Evolutionary conservation across 2,888 invertebrate species (phyloP).

Genomic region (Ennomos fuscantarius): DNA sequence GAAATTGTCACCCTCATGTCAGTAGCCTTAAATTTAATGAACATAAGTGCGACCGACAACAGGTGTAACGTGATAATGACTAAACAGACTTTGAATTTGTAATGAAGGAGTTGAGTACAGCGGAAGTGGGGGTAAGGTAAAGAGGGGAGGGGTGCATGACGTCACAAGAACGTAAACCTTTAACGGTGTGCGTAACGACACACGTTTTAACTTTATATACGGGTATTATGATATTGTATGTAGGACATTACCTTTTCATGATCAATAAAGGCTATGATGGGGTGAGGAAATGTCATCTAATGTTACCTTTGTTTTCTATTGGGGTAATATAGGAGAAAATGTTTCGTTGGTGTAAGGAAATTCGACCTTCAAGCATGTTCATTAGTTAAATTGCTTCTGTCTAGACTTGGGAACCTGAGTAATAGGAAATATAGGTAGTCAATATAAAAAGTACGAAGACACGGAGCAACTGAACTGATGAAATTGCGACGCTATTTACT

Average conservation of each 20-base stretch:
- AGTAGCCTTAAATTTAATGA: conserved; percentile 40
- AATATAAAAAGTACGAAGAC: conserved; percentile 7
- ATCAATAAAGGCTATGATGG: conserved; percentile 33
- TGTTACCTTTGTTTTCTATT: conserved; percentile 19
- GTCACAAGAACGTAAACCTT: conserved; percentile 48
- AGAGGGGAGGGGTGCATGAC: conserved; percentile 48
- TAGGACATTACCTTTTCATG: conserved; percentile 38
- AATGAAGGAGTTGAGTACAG: conserved; percentile 68
- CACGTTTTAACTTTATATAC: conserved; percentile 39
- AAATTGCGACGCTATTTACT: conserved; percentile 11
- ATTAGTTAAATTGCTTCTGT: conserved; percentile 18
- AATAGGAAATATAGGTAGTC: conserved; percentile 15
- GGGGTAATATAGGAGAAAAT: conserved; percentile 7
- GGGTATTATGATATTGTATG: conserved; percentile 37
- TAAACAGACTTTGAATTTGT: conserved; percentile 80
- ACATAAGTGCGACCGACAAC: conserved; percentile 64
- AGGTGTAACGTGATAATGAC: conserved; percentile 80
- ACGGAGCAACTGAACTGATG: background rate
- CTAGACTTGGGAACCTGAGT: conserved; percentile 20
- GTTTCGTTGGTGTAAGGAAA: conserved; percentile 12
- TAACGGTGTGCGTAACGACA: conserved; percentile 41
- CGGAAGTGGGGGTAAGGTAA: conserved; percentile 45
- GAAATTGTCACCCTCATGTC: conserved; percentile 24
- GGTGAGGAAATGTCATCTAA: conserved; percentile 25
- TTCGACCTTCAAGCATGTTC: conserved; percentile 11